Evolutionary conservation across 2,888 invertebrate genomes (phyloP), one percentile per base, ranked within the genome.

Genomic region (Acleris cristana): DNA sequence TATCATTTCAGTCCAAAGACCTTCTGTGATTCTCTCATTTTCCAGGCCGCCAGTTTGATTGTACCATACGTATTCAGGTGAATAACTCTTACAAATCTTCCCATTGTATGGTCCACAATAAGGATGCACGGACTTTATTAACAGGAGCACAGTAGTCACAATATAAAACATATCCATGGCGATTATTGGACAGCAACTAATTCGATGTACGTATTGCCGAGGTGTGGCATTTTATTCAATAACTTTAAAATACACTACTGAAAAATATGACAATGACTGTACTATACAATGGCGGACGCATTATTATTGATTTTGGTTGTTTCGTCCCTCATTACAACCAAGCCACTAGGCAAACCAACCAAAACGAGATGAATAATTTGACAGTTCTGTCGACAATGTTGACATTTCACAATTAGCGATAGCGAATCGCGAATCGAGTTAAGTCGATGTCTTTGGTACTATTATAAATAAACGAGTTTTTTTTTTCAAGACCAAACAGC

Each of bases 71-170:
- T 95, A 94, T 19, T 95, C 95, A 60, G 94, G 94, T 57, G 95
- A 92, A 83, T 95, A 95, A 72, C 94, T 94, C 83, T 95, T 95
- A 85, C 97, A 97, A 74, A 96, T 94, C 83, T 96, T 95, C 64
- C 98, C 98, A 93, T 95, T 96, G 87, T 98, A 98, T 48, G 96
- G 96, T 64, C 96, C 96, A 93, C 98, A 98, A 86, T 96, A 97
- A 69, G 97, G 96, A 80, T 88, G 85, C 80, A 90, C 92, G 71
- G 90, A 91, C 79, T 89, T 89, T 74, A 86, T 80, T 70, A 85
- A 78, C 74, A 88, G 81, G 78, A 91, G 83, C 78, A 90, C 85
- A 79, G 85, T 76, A 77, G 88, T 80, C 77, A 86, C 69, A 79
- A 80, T 83, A 76, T 71, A 79, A 73, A 80, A 79, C 76, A 84